These are phyloP conservation scores for Drosophila picticornis DNA, from an alignment of 2,888 invertebrate species.

Conservation along the genomic window DNA sequence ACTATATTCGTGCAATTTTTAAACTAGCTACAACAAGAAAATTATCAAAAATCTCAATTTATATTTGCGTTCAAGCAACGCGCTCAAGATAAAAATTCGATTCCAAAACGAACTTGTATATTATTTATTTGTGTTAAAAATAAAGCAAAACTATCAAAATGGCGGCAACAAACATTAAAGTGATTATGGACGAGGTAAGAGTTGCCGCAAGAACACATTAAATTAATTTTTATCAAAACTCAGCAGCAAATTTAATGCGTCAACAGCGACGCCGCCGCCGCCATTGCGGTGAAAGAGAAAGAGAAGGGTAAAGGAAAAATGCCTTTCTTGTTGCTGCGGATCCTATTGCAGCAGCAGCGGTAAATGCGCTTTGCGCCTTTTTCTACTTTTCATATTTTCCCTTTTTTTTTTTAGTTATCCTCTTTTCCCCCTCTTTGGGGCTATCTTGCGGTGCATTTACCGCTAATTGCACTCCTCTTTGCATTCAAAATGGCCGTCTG, in stretches of 20 bases:
- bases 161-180: conserved; percentile 68
- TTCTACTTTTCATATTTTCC: conserved; percentile 5
- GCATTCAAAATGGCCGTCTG: conserved; percentile 61
- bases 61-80: conserved; percentile 38
- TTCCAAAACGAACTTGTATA: conserved; percentile 21
- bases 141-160: conserved; percentile 55
- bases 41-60: conserved; percentile 7
- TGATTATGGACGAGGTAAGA: conserved; percentile 76
- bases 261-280: conserved; percentile 41
- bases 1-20: conserved; percentile 50
- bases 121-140: conserved; percentile 36
- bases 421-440: conserved; percentile 9
- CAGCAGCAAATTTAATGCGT: conserved; percentile 14
- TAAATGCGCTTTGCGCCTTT: conserved; percentile 47
- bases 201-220: not conserved
- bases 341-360: conserved; percentile 39
- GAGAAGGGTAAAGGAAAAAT: conserved; percentile 40
- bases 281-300: conserved; percentile 49
- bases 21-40: conserved; percentile 25
- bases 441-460: conserved; percentile 45
- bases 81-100: conserved; percentile 14
- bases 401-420: no score
- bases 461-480: conserved; percentile 41
- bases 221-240: conserved; percentile 1
- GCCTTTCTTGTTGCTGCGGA: conserved; percentile 44